A percentile compares a stretch with the other conserved stretches of the same genome.
These are phyloP conservation scores for Eilema depressum DNA, from an alignment of 2,888 invertebrate genomes.

Conservation along the genomic window DNA sequence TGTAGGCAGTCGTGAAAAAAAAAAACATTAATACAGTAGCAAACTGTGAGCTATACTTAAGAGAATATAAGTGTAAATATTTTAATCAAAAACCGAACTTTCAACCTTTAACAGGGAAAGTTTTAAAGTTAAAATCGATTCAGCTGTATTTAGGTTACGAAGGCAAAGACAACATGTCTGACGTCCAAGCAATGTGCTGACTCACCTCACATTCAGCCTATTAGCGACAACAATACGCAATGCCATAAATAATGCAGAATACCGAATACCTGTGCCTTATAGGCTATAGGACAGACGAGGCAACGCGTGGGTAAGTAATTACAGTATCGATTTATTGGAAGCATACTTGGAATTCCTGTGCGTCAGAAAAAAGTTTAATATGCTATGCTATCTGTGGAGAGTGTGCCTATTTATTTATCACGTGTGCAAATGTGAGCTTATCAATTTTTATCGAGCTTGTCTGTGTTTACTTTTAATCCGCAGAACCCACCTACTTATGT, in stretches of 20 bases:
- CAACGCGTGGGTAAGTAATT: conserved; percentile 19
- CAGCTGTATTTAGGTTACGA: conserved; percentile 42
- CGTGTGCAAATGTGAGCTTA: conserved; percentile 3
- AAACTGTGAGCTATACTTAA: too few species aligned
- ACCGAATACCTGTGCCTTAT: conserved; percentile 39
- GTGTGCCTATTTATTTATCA: conserved; percentile 6
- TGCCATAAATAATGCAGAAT: conserved; percentile 42
- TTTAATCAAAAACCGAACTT: background rate
- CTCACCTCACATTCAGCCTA: conserved; percentile 37
- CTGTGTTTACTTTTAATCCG: background rate
- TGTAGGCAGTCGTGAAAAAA: too few species aligned
- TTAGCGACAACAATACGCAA: conserved; percentile 43
- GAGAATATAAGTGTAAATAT: too few species aligned
- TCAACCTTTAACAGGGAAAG: conserved; percentile 5
- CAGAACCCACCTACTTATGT: background rate
- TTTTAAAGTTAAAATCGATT: conserved; percentile 25
- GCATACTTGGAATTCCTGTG: conserved; percentile 18
- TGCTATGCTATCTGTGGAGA: background rate
- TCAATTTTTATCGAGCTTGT: conserved; percentile 3
- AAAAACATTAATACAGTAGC: too few species aligned
- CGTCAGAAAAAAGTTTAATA: conserved; percentile 9
- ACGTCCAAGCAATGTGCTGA: conserved; percentile 32
- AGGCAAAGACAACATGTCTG: conserved; percentile 25
- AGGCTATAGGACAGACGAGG: conserved; percentile 16
- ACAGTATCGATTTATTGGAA: conserved; percentile 18